Percentiles rank a stretch among this genome's conserved stretches.
Evolutionary conservation across 2,797 vertebrate species (phyloP).

Genomic region (Diglossa cyanea): DNA sequence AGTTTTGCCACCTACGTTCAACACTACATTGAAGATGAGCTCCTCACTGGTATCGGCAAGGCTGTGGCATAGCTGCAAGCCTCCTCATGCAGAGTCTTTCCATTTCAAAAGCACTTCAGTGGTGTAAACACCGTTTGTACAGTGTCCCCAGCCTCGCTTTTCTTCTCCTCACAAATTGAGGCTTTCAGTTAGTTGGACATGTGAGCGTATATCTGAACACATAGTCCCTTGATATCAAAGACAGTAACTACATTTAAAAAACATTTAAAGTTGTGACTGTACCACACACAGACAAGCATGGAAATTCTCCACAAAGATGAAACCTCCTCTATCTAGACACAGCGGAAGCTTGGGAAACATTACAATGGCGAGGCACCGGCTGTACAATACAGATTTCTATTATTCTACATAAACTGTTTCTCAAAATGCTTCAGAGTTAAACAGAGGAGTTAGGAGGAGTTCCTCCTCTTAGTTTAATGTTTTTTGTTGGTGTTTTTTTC

Average conservation of each 20-base stretch:
- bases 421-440: slow-evolving; percentile 61
- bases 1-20: slow-evolving; percentile 87
- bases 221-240: slow-evolving; percentile 82
- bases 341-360: slow-evolving; percentile 70
- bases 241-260: slow-evolving; percentile 80
- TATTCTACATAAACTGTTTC: slow-evolving; percentile 69
- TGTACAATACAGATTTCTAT: slow-evolving; percentile 69
- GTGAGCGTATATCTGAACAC: slow-evolving; percentile 79
- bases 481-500: slow-evolving; percentile 14
- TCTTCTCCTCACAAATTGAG: slow-evolving; percentile 82
- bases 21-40: slow-evolving; percentile 86
- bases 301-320: slow-evolving; percentile 80
- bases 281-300: slow-evolving; percentile 77
- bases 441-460: slow-evolving; percentile 51
- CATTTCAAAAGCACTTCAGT: slow-evolving; percentile 85
- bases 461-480: slow-evolving; percentile 62
- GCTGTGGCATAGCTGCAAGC: slow-evolving; percentile 86
- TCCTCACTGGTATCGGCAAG: slow-evolving; percentile 82
- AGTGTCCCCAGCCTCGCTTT: slow-evolving; percentile 81
- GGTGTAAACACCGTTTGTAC: slow-evolving; percentile 85
- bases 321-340: slow-evolving; percentile 74
- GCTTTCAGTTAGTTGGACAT: slow-evolving; percentile 83
- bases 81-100: slow-evolving; percentile 87
- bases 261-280: slow-evolving; percentile 80
- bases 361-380: slow-evolving; percentile 63